These are phyloP conservation scores for Hippocampus zosterae DNA, from an alignment of 2,113 vertebrate genomes.

Conservation along the genomic window DNA sequence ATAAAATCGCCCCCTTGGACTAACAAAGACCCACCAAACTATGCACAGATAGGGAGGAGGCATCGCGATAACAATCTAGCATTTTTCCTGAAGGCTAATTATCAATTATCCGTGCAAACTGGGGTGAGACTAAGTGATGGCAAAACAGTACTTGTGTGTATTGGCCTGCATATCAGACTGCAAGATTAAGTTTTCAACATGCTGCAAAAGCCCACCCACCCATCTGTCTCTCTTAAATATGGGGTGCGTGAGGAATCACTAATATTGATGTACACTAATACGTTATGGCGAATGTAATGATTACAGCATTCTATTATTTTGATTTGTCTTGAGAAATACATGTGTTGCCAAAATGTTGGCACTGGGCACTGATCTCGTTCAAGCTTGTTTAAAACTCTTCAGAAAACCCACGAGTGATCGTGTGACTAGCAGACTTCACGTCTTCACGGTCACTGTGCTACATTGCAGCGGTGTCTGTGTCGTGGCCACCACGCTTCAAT, in stretches of 20 bases:
- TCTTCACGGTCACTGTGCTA: background rate
- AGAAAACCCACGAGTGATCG: constrained; percentile 29
- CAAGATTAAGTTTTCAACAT: background rate
- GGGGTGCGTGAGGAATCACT: background rate
- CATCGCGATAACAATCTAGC: background rate
- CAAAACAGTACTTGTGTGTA: background rate
- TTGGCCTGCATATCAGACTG: background rate
- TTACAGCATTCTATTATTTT: constrained; percentile 2
- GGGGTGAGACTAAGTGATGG: background rate
- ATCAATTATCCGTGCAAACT: background rate
- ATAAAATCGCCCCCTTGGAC: background rate
- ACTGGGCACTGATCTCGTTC: constrained; percentile 21
- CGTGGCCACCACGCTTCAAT: background rate
- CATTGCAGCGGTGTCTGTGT: background rate
- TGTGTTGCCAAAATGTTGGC: constrained; percentile 4
- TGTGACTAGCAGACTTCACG: background rate
- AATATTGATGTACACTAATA: background rate
- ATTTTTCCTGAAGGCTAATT: background rate
- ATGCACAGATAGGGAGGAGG: background rate
- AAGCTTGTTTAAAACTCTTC: constrained; percentile 10
- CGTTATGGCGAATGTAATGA: too few species aligned
- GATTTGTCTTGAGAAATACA: constrained; percentile 9
- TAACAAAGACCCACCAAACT: background rate
- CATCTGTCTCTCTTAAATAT: background rate
- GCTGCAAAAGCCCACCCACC: background rate